Base-by-base conservation (phyloP, 2,888 invertebrate species). In the Corythucha ciliata region DNA sequence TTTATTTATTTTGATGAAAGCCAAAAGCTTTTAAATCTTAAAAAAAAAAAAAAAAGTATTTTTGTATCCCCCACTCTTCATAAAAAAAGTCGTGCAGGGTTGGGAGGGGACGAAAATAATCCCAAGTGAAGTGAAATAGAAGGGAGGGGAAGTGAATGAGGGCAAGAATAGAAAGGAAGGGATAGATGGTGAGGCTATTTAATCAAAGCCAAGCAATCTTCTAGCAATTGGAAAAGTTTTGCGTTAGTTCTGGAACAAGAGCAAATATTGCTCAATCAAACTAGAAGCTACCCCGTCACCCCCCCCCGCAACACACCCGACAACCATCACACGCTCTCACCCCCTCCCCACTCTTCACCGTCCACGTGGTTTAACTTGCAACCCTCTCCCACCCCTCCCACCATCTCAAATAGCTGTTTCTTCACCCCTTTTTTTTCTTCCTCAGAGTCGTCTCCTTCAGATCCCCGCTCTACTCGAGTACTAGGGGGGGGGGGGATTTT, bases 141-240 rank as follows among this genome's bases (percentile, higher is more conserved):
- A n/a, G 2, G 34, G 24, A 12, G 46, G 32, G 46, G 34, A 25
- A 21, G 32, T 8, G 33, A 27, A 32, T 20, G 14, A 14, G 37
- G 8, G 26, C 20, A 21, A 10, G 14, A 36, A 12, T 25, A 14
- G 25, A 6, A 36, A 4, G n/a, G 44, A n/a, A 25, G 47, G 29
- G 21, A 20, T 16, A 20, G 47, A 14, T 34, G 34, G 6, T 21
- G 39, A 27, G 39, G 49, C 55, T 56, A 53, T 56, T 56, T 56
- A 56, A 56, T 56, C 55, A 56, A 53, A 51, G 51, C 49, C 49
- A 48, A 52, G 50, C 55, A 56, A 56, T 56, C 55, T 56, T 49
- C 53, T 49, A 53, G 55, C 55, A 56, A 56, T 56, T 56, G 55
- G 55, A 56, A 56, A 56, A 56, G 55, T 56, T 56, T 56, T 56